Evolutionary conservation across 2,113 vertebrate genomes (phyloP), one percentile per base, ranked within the genome.

Genomic region (Phasianus colchicus): DNA sequence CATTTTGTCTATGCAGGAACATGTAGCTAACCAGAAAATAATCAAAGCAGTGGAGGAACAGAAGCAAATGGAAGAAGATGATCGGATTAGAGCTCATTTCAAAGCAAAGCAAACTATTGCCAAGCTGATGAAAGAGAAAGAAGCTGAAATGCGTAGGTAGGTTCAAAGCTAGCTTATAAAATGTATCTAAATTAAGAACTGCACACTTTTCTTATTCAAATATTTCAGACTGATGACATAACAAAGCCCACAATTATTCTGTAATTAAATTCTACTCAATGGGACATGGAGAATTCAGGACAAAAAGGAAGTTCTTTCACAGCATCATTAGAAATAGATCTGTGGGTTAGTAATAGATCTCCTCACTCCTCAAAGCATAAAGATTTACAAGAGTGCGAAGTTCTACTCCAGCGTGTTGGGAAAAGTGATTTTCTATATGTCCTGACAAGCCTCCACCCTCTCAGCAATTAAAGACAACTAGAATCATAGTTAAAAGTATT

Each of bases 91-190:
- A 92, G 96, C 96, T 85, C 98, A 98, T 93, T 94, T 98, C 52
- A 97, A 95, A 91, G 98, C 98, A 73, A 99, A 99, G 96, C 93
- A 98, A 93, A 97, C 96, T 94, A 98, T 99, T 93, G 95, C 86
- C 60, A 98, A 96, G 89, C 90, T 99, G 71, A 97, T 96, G 74
- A 98, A 97, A 96, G 95, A 98, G 83, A 99, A 98, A 96, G 98
- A 99, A 95, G 96, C 95, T 25, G 98, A 99, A 97, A 84, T 91
- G 48, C 93, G 10, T 47, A 96, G 96, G 96, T 96, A 82, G 54
- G 96, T 96, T 82, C 58, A 85, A 36, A 75, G 29, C 16, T 29
- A 32, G 25, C 11, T 27, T 40, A 64, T 64, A 17, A 63, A 64
- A 40, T 19, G 61, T 13, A 40, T 64, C 61, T 40, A 64, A 64